Evolutionary conservation across 1,140 invertebrate genomes (phyloP).

Genomic region (Drosophila athabasca): DNA sequence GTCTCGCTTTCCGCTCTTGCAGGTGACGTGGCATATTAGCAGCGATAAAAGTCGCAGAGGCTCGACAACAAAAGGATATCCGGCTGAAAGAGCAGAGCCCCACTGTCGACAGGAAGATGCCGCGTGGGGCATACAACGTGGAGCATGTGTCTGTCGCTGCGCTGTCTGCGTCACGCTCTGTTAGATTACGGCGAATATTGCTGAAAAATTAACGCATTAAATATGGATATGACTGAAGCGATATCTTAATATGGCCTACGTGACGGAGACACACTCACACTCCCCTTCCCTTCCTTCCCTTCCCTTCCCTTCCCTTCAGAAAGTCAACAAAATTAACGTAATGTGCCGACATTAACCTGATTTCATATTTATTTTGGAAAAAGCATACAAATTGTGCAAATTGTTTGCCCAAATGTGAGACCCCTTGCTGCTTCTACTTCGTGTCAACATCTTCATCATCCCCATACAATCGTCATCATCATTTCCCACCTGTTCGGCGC

Average conservation of each 20-base stretch:
- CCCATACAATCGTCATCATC: neutral
- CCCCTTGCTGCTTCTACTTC: neutral
- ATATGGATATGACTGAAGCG: constrained; percentile 39
- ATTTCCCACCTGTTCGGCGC: constrained; percentile 39
- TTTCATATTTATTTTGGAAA: constrained; percentile 24
- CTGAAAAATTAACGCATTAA: constrained; percentile 74
- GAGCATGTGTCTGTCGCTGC: neutral
- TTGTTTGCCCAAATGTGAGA: constrained; percentile 26
- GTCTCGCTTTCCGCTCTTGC: constrained; percentile 57
- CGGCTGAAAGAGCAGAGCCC: constrained; percentile 42
- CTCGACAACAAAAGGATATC: constrained; percentile 76
- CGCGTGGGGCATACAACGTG: constrained; percentile 39
- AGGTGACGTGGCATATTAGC: constrained; percentile 62
- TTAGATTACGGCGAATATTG: constrained; percentile 66
- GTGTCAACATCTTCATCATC: neutral
- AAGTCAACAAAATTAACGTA: constrained; percentile 19
- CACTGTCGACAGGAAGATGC: constrained; percentile 36
- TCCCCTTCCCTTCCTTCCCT: too few species aligned
- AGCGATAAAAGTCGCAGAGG: constrained; percentile 73
- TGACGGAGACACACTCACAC: constrained; percentile 5
- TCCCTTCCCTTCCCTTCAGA: neutral
- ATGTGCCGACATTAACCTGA: constrained; percentile 38
- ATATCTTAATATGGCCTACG: constrained; percentile 59
- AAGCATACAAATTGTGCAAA: constrained; percentile 34
- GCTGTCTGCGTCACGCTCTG: constrained; percentile 37